Evolutionary conservation across 1,140 invertebrate species (phyloP).

Genomic region (Cyrtorhinus lividipennis): DNA sequence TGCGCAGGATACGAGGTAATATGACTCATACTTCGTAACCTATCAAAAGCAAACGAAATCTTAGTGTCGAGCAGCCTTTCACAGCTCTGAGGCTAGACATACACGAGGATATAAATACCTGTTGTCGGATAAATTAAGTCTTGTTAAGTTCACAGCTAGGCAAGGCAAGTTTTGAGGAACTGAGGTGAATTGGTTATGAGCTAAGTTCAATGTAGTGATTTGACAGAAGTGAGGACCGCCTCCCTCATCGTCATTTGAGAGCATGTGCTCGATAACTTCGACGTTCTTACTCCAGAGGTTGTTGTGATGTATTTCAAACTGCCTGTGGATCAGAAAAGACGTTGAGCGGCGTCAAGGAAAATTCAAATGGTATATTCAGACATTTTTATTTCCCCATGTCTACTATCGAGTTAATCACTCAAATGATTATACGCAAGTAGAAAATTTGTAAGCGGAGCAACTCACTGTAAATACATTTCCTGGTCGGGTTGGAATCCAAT

Average conservation of each 20-base stretch:
- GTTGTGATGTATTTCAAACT: constrained; percentile 41
- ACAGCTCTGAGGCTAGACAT: too few relatives aligned
- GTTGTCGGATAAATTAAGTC: constrained; percentile 86
- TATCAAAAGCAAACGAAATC: constrained; percentile 15
- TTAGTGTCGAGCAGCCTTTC: too few relatives aligned
- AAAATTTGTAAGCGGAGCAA: too few relatives aligned
- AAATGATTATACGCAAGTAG: too few relatives aligned
- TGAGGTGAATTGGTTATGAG: constrained; percentile 76
- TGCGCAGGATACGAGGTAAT: constrained; percentile 77
- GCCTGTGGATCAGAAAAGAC: constrained; percentile 23
- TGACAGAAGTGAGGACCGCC: constrained; percentile 34
- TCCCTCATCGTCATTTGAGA: constrained; percentile 31
- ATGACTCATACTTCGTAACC: constrained; percentile 52
- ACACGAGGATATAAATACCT: too few relatives aligned
- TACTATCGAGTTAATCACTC: too few relatives aligned
- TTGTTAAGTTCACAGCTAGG: constrained; percentile 64
- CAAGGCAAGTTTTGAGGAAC: constrained; percentile 81
- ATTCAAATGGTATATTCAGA: background rate
- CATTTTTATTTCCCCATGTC: background rate
- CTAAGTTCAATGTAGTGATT: constrained; percentile 63
- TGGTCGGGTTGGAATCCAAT: constrained; percentile 13
- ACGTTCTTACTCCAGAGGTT: constrained; percentile 56
- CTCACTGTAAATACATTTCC: constrained; percentile 25
- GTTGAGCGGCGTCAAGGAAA: constrained; percentile 6
- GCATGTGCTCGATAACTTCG: constrained; percentile 52